Evolutionary conservation across 2,888 invertebrate genomes (phyloP).

Genomic region (Onchidella celtica): DNA sequence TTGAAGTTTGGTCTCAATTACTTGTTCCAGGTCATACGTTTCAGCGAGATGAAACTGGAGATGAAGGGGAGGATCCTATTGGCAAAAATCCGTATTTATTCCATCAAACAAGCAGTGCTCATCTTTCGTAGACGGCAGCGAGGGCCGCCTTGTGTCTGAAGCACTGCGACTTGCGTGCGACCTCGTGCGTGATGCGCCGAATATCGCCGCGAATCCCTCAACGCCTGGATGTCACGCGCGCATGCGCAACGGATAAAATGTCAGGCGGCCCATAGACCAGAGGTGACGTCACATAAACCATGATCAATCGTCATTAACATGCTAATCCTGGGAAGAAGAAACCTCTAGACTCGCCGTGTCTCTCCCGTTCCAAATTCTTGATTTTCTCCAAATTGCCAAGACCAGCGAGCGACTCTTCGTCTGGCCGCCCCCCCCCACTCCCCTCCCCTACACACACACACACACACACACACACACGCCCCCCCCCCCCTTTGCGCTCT

Average conservation of each 20-base stretch:
- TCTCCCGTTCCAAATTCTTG: constrained; percentile 15
- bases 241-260: constrained; percentile 48
- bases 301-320: constrained; percentile 43
- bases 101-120: constrained; percentile 17
- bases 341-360: neutral
- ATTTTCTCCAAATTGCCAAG: constrained; percentile 20
- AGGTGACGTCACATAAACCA: constrained; percentile 45
- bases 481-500: neutral
- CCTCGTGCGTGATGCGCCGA: constrained; percentile 22
- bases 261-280: constrained; percentile 42
- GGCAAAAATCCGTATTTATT: constrained; percentile 39
- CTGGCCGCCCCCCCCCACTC: neutral
- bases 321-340: constrained; percentile 26
- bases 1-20: too few species aligned
- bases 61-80: too few species aligned
- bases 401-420: neutral
- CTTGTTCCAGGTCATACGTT: too few species aligned
- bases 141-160: constrained; percentile 22
- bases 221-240: constrained; percentile 42
- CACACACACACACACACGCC: neutral
- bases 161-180: constrained; percentile 31
- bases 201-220: neutral
- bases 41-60: too few species aligned
- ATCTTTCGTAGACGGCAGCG: constrained; percentile 5
- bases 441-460: neutral